A percentile compares a stretch with the other conserved stretches of the same genome.
phyloP scores from a whole-genome alignment of 2,888 invertebrate genomes.

The Hyposoter dolosus region DNA sequence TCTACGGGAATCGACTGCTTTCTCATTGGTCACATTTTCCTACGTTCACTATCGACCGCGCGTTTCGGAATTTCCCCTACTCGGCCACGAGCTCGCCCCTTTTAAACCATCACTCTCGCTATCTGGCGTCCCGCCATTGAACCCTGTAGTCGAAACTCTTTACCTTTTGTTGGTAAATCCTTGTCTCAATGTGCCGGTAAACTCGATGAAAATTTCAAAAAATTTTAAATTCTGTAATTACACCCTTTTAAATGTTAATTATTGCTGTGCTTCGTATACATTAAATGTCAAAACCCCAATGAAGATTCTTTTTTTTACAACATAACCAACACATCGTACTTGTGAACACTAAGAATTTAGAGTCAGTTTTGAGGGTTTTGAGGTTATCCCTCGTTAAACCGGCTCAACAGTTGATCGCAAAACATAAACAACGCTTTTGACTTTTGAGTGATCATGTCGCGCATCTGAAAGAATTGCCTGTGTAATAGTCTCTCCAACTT shows the following conservation, averaged over 20 bases:
- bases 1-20: slow-evolving; percentile 54
- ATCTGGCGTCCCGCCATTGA: background rate
- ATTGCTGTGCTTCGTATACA: background rate
- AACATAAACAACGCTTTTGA: slow-evolving; percentile 10
- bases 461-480: background rate
- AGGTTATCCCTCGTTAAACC: background rate
- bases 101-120: background rate
- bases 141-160: background rate
- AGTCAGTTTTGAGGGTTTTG: background rate
- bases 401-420: background rate
- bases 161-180: background rate
- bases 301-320: background rate
- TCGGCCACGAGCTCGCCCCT: slow-evolving; percentile 3
- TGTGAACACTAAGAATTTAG: background rate
- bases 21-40: slow-evolving; percentile 58
- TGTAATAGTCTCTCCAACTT: too few species aligned
- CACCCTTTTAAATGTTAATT: background rate
- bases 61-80: slow-evolving; percentile 36
- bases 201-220: background rate
- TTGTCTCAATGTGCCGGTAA: background rate
- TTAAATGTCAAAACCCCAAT: background rate
- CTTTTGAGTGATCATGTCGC: background rate
- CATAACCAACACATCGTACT: background rate
- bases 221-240: background rate
- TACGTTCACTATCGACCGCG: slow-evolving; percentile 64